Evolutionary conservation across 2,888 invertebrate genomes (phyloP).

Genomic region (Nomada fucata): DNA sequence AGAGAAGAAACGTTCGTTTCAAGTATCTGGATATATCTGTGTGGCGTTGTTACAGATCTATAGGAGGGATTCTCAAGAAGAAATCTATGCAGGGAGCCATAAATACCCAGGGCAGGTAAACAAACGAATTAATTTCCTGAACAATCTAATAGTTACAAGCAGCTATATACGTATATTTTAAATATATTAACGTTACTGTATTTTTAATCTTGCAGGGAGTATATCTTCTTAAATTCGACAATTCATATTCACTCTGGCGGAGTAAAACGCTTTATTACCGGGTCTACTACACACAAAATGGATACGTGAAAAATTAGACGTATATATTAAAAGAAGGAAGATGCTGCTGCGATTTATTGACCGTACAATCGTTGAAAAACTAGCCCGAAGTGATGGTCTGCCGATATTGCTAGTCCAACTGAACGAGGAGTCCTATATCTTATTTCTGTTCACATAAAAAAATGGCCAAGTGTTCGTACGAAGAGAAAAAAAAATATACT

Average conservation of each 20-base stretch:
- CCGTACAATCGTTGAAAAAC: constrained; percentile 73
- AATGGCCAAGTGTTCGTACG: constrained; percentile 43
- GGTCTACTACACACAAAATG: constrained; percentile 95
- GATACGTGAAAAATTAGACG: constrained; percentile 59
- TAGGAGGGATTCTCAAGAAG: constrained; percentile 97
- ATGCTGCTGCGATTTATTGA: constrained; percentile 35
- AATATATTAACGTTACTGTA: neutral
- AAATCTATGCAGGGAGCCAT: constrained; percentile 98
- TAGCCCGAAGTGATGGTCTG: constrained; percentile 73
- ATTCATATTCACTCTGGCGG: constrained; percentile 99
- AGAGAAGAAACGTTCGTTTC: neutral
- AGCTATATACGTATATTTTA: neutral
- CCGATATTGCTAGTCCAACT: constrained; percentile 78
- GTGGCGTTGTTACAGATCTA: constrained; percentile 88
- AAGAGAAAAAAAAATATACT: constrained; percentile 52
- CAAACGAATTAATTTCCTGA: neutral
- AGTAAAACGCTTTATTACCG: constrained; percentile 99
- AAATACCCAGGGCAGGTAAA: constrained; percentile 92
- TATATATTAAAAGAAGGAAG: neutral
- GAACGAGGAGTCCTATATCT: constrained; percentile 70
- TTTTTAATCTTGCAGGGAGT: constrained; percentile 89
- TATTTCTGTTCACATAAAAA: constrained; percentile 64
- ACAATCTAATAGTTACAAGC: neutral
- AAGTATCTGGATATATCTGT: neutral
- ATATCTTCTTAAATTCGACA: constrained; percentile 99